Base-by-base conservation (phyloP, 2,888 invertebrate genomes). In the Lepetodrilus schrolli region DNA sequence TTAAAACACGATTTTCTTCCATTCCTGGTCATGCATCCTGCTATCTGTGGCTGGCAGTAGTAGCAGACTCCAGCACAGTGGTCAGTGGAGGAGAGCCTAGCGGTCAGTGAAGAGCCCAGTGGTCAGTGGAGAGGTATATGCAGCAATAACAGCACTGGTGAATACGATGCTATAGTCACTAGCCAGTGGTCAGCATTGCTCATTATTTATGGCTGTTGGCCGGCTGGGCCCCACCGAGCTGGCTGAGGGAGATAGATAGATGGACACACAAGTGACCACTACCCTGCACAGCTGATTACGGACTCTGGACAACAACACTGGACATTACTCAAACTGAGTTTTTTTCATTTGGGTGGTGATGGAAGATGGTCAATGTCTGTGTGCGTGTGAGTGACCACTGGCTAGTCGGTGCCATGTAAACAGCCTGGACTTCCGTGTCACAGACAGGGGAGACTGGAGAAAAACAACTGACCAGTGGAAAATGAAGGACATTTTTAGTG, bases 131-230 rank as follows among this genome's bases (percentile, higher is more conserved):
- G 58, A 30, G 58, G 58, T 58, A 58, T 58, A 58, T 58, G 58
- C 58, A 34, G 58, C 58, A 58, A 58, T 58, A 58, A 58, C 58
- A 58, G 30, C 58, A 30, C 58, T 34, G 58, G 30, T 58, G 58
- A 58, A 58, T 58, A 58, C 58, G 58, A 58, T 58, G 58, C 58
- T 58, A 58, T 58, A 58, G 58, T 58, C 58, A 58, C 58, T 58
- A 58, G 58, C 58, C 58, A 58, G 58, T 58, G 58, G 58, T 58
- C 58, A 58, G 58, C 58, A 58, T 58, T 58, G 58, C 58, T 58
- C 58, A 58, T 58, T 58, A 58, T 58, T 58, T 58, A 58, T 58
- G 58, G 58, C 58, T 58, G 58, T 58, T 58, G 58, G 58, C 58
- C 58, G 58, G 58, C 58, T 58, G 58, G 58, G 58, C 26, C 30